Evolutionary conservation across 2,797 vertebrate species (phyloP), one percentile per base, ranked within the genome.

Genomic region (Crenuchus spilurus): DNA sequence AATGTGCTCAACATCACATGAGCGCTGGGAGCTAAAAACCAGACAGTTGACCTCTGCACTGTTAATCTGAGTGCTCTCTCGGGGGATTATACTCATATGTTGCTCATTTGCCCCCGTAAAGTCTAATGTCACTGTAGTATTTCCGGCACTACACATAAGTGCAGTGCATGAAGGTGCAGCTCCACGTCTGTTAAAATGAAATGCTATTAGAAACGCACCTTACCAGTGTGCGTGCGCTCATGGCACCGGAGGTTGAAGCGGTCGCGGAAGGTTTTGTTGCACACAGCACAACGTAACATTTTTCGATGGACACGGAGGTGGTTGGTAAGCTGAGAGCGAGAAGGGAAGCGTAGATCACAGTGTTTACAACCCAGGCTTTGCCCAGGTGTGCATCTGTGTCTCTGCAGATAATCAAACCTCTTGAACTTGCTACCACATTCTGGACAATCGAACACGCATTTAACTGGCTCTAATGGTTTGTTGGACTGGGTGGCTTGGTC

Each of bases 221-320:
- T 75, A 44, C 77, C 74, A 13, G 62, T 72, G 42, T 77, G 78
- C 33, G 68, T 68, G 24, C 52, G 75, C 72, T 75, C 35, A 28
- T 71, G 81, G 28, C 60, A 54, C 18, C 64, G 57, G 51, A 78
- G 75, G 33, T 70, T 75, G 22, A 65, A 75, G 37, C 66, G 61
- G 69, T 77, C 72, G 31, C 75, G 61, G 68, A 75, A 80, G 11
- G 68, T 51, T 49, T 74, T 80, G 61, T 41, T 76, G 63, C 79
- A 80, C 22, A 71, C 61, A 3, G 79, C 54, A 46, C 79, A 80
- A 46, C 70, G 54, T 5, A 70, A 44, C 66, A 66, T 65, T 70
- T 80, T 74, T n/a, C 66, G 46, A 30, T 80, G 75, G 4, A 70
- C 64, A 0, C 71, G 67, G 2, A 73, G 54, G 55, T 77, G 75